Conservation (phyloP, 2,888 invertebrate genomes). For the Mythimna vitellina region DNA sequence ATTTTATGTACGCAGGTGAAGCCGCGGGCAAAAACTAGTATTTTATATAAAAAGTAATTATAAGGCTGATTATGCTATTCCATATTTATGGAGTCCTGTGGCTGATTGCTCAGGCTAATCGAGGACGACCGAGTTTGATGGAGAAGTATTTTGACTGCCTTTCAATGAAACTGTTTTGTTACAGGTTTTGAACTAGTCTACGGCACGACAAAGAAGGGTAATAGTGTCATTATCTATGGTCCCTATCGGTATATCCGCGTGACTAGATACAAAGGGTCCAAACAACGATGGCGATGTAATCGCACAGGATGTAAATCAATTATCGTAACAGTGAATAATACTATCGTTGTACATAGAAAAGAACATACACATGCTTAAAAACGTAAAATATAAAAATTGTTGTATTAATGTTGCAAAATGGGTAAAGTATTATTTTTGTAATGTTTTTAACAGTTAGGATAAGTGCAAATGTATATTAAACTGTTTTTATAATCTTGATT, state of each 20-base stretch:
- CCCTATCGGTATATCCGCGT: constrained; percentile 25
- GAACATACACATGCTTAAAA: constrained; percentile 20
- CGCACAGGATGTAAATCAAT: constrained; percentile 16
- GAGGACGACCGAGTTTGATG: no score
- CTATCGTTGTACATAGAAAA: constrained; percentile 11
- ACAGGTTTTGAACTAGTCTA: constrained; percentile 8
- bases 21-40: no score
- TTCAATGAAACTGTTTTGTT: background rate
- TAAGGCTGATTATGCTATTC: no score
- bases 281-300: constrained; percentile 43
- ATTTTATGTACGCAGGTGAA: no score
- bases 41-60: no score
- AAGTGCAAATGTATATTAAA: background rate
- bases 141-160: no score
- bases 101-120: no score
- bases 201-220: constrained; percentile 4
- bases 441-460: background rate
- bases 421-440: background rate
- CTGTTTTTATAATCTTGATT: background rate
- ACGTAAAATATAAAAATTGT: background rate
- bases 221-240: constrained; percentile 13
- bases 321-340: constrained; percentile 7
- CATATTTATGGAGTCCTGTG: no score
- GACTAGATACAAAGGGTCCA: constrained; percentile 12
- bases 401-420: background rate